Percentiles rank a stretch among this genome's conserved stretches.
phyloP scores from a whole-genome alignment of 2,888 invertebrate species.

The Tupiocoris notatus region DNA sequence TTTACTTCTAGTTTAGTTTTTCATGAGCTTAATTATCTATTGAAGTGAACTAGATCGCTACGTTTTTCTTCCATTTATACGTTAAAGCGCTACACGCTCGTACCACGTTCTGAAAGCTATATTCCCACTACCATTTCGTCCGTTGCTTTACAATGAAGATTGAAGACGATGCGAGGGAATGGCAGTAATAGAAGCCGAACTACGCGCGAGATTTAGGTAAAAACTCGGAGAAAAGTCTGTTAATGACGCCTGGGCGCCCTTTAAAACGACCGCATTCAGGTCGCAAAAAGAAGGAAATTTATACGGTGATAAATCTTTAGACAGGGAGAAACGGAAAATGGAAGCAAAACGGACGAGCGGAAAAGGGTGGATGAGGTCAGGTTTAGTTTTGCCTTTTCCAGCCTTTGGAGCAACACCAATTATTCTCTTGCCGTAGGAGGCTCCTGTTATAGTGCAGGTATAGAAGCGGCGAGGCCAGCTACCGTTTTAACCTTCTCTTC shows the following conservation, averaged over 20 bases:
- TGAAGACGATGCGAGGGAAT: neutral
- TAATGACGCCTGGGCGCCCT: constrained; percentile 7
- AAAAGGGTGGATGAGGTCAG: neutral
- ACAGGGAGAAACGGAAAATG: neutral
- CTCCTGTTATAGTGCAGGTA: neutral
- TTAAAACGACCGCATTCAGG: constrained; percentile 9
- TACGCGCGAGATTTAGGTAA: neutral
- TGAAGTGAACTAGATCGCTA: too few species aligned
- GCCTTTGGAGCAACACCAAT: constrained; percentile 12
- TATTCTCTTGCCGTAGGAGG: constrained; percentile 8
- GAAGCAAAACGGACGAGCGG: neutral
- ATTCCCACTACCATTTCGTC: neutral
- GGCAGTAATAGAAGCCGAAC: neutral
- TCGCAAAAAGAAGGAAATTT: constrained; percentile 23
- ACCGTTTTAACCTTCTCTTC: neutral
- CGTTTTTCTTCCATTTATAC: too few species aligned
- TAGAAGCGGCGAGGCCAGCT: neutral
- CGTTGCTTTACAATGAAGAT: neutral
- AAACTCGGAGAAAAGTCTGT: neutral
- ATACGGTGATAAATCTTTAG: constrained; percentile 15
- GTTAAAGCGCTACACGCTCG: too few species aligned
- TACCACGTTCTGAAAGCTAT: too few species aligned
- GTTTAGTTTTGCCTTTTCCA: constrained; percentile 7
- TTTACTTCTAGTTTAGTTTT: too few species aligned
- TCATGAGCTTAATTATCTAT: too few species aligned